Evolutionary conservation across 1,140 invertebrate species (phyloP).

Genomic region (Hypsibius dujardini): DNA sequence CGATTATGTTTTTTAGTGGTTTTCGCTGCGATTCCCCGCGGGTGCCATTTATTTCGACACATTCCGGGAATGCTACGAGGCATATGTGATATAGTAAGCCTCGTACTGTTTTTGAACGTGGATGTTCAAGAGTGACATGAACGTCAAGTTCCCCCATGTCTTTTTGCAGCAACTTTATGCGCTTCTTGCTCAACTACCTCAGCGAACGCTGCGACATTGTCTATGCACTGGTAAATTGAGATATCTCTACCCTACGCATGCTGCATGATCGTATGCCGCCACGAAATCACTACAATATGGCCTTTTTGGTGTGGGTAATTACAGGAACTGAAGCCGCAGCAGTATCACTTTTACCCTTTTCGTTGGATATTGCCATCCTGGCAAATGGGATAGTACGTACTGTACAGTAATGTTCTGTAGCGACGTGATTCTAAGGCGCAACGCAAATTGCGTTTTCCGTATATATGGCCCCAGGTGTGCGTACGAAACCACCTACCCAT

Average conservation of each 20-base stretch:
- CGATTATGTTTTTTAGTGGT: slow-evolving; percentile 39
- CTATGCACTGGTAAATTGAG: slow-evolving; percentile 31
- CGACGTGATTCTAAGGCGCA: no score
- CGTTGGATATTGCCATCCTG: slow-evolving; percentile 58
- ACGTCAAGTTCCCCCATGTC: slow-evolving; percentile 26
- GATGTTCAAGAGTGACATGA: neutral
- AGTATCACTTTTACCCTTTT: slow-evolving; percentile 62
- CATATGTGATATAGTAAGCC: slow-evolving; percentile 26
- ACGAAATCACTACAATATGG: no score
- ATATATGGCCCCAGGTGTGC: neutral
- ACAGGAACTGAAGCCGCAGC: slow-evolving; percentile 56
- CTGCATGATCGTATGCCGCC: no score
- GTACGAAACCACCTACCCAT: neutral
- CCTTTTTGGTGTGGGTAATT: no score
- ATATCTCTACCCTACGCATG: no score
- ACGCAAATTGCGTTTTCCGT: no score
- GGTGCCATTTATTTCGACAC: slow-evolving; percentile 79
- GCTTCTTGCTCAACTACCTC: slow-evolving; percentile 73
- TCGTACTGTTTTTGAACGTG: neutral
- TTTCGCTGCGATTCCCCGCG: slow-evolving; percentile 43
- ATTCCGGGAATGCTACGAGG: slow-evolving; percentile 78
- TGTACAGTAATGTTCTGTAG: no score
- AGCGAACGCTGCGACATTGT: slow-evolving; percentile 53
- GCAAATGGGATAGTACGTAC: slow-evolving; percentile 54
- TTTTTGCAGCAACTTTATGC: slow-evolving; percentile 93